Evolutionary conservation across 2,888 invertebrate species (phyloP), one percentile per base, ranked within the genome.

Genomic region (Heliconius cydno): DNA sequence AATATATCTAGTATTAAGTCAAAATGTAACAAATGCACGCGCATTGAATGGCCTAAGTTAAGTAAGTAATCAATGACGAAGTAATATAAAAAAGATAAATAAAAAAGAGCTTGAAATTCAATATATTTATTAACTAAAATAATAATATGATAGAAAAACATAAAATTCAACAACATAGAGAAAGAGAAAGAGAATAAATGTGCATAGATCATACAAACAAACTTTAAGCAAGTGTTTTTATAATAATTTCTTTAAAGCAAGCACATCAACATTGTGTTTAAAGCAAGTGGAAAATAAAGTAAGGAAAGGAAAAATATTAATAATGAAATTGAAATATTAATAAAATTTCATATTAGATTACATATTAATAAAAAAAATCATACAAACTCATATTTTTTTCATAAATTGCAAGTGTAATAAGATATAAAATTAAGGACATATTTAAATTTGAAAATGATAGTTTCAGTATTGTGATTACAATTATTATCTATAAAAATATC

Each of bases 51-150:
- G 38, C 38, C 38, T 38, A 10, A 57, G 34, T 57, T 15, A 57
- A 57, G 52, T 57, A 57, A 15, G 13, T 19, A 57, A 57, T 57
- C 19, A 57, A 2, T 60, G 60, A 60, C 5, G 7, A 30, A 6
- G 19, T 52, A 41, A n/a, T n/a, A n/a, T n/a, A n/a, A n/a, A n/a
- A 15, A 68, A 38, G 46, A 25, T 25, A 41, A 68, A 68, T 5
- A 12, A 30, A 68, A 68, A 70, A 41, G 15, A 13, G 1, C 6
- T 46, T 46, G n/a, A 13, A 86, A 87, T 38, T 75, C 88, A 89
- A 85, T 86, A 85, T 88, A 87, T 93, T 92, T 92, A 93, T 87
- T 92, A 86, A 87, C 84, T 90, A 90, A 85, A 85, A 87, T 87
- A 89, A 85, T 83, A 80, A 85, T 80, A 86, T 85, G 78, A 83